Evolutionary conservation across 2,888 invertebrate species (phyloP).

Genomic region (Drosophila kuntzei): DNA sequence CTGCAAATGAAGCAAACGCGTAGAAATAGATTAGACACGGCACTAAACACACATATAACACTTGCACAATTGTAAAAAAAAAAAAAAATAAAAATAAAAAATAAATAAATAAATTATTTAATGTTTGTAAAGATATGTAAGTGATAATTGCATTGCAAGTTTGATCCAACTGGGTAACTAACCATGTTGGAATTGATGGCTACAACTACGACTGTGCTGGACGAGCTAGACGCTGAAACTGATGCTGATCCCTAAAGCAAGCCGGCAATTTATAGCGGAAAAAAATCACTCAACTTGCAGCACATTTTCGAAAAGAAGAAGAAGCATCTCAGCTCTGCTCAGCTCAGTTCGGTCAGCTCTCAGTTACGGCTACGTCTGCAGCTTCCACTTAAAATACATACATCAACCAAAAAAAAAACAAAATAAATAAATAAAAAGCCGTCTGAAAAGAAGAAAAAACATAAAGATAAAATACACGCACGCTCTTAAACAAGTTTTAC

Average conservation of each 20-base stretch:
- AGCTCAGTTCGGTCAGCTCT: constrained; percentile 2
- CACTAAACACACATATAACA: constrained; percentile 15
- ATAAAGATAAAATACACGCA: constrained; percentile 40
- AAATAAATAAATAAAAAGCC: constrained; percentile 37
- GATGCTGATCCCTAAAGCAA: constrained; percentile 80
- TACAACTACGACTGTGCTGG: constrained; percentile 72
- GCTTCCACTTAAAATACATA: constrained; percentile 57
- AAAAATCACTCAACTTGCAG: constrained; percentile 65
- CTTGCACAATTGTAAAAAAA: constrained; percentile 28
- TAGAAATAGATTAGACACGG: constrained; percentile 29
- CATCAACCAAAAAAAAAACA: constrained; percentile 33
- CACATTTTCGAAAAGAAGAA: constrained; percentile 44
- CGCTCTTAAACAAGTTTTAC: constrained; percentile 77
- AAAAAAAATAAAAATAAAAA: constrained; percentile 5
- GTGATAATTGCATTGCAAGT: neutral
- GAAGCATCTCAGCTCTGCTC: constrained; percentile 26
- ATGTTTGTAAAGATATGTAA: neutral
- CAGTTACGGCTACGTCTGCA: constrained; percentile 41
- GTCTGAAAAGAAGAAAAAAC: constrained; percentile 41
- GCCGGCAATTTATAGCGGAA: constrained; percentile 82
- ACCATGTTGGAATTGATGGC: constrained; percentile 74
- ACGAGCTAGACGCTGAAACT: constrained; percentile 83
- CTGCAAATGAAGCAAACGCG: constrained; percentile 66
- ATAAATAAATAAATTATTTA: too few relatives aligned
- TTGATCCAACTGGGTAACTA: constrained; percentile 52